Evolutionary conservation across 2,113 vertebrate species (phyloP).

Genomic region (Leucopternis melanops): DNA sequence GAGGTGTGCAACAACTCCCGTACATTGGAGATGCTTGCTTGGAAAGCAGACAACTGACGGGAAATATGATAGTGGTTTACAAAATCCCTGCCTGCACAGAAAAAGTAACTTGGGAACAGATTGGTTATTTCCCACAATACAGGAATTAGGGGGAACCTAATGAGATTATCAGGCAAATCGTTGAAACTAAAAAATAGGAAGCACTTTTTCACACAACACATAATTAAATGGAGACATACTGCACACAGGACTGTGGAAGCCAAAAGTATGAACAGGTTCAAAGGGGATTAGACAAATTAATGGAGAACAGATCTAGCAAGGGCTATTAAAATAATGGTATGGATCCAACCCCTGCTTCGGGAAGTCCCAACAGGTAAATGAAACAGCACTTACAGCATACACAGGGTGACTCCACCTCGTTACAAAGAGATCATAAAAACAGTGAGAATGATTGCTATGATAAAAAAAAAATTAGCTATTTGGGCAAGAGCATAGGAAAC

Average conservation of each 20-base stretch:
- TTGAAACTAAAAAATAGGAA: background rate
- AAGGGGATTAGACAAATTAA: slow-evolving; percentile 9
- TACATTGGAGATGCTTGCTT: background rate
- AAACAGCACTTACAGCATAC: background rate
- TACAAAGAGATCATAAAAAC: background rate
- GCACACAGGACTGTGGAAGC: background rate
- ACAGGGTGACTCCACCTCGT: background rate
- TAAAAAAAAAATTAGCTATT: background rate
- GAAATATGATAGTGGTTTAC: background rate
- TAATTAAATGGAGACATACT: background rate
- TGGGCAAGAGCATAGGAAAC: background rate
- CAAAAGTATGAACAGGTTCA: background rate
- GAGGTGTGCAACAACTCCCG: background rate
- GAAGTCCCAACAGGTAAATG: slow-evolving; percentile 5
- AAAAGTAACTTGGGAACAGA: background rate
- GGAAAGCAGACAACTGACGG: background rate
- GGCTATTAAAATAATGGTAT: background rate
- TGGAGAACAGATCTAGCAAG: background rate
- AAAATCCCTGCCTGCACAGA: background rate
- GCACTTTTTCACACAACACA: background rate
- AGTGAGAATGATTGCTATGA: background rate
- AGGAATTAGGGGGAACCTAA: background rate
- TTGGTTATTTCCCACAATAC: background rate
- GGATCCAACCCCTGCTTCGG: background rate
- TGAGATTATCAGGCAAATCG: background rate